Evolutionary conservation across 2,888 invertebrate genomes (phyloP), one percentile per base, ranked within the genome.

Genomic region (Dolomedes plantarius): DNA sequence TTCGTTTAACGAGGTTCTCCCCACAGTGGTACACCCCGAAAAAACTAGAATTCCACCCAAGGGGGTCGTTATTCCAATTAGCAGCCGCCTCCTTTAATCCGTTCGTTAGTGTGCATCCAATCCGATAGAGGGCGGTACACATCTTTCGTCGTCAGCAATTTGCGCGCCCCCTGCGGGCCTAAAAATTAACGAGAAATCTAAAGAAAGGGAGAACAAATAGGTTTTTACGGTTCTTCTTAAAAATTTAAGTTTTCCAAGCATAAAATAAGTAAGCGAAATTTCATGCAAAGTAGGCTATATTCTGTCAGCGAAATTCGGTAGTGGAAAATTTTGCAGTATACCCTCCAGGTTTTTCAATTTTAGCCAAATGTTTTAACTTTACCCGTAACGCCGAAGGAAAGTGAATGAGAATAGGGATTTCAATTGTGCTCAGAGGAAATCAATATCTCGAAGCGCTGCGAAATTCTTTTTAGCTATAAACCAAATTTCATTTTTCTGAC

Each of bases 51-150:
- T 76, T 65, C 27, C 64, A 62, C 82, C 82, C 76, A 23, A 19
- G 82, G 82, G 82, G 71, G 65, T 83, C 82, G 82, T 83, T 83
- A 83, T 67, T 71, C 82, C 82, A 76, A 83, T 83, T 83, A 83
- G 71, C 36, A 50, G 75, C 5, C 46, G 32, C 73, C 50, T 36
- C 23, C 28, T 65, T 39, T 56, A 56, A n/a, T 23, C 36, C 64
- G 41, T 50, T 80, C 71, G 64, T 83, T 83, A 83, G 71, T 76
- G 31, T 32, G 19, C 31, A 39, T 28, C 32, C 71, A 41, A 13
- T 23, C 64, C 82, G 76, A 72, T 39, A 83, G 82, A 76, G 82
- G 82, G 82, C 82, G 69, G 75, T 75, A 69, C 13, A 28, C 19
- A 28, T 62, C 56, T 39, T n/a, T 46, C 56, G 41, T 71, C 75